Base-by-base conservation (phyloP, 2,797 vertebrate genomes). In the Protosalanx chinensis region DNA sequence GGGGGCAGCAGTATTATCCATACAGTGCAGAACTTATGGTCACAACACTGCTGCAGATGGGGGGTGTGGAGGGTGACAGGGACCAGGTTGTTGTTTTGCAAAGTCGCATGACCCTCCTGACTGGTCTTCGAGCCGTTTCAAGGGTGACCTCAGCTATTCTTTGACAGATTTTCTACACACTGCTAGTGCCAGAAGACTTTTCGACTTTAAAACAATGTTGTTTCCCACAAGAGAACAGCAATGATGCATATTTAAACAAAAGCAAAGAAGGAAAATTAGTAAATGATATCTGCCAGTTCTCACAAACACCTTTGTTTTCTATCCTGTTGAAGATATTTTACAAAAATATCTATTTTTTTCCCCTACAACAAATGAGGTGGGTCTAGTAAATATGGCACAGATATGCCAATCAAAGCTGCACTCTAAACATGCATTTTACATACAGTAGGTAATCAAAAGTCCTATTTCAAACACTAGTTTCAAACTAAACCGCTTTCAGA, bases 401-500 rank as follows among this genome's bases (percentile, higher is more conserved):
- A 56, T 16, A 86, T 79, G 90, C 88, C 86, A 79, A 85, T 90
- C 87, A 90, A 90, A 92, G 90, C 90, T 90, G 89, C 90, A 91
- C 84, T 90, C 82, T 91, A 92, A 86, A 82, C 93, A 93, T 94
- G 92, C 93, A 92, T 61, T 80, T 75, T 87, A 86, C 59, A 82
- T 82, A 80, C 85, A 59, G 74, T 86, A 88, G 79, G 82, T 77
- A 82, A 88, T 87, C 72, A 80, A 90, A 87, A 88, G 53, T 73
- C 80, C 86, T 84, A 87, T 86, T 78, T 85, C 76, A 72, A 69
- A 86, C 87, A 77, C 77, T 86, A 81, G 64, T 88, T 86, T 88
- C 88, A 89, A 89, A 81, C 72, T 78, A 77, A 78, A 86, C 80
- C 64, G 78, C 87, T 84, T 84, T 79, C 81, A 73, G 81, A 87